phyloP scores from a whole-genome alignment of 2,113 vertebrate genomes.

The Neodon shergylaensis region DNA sequence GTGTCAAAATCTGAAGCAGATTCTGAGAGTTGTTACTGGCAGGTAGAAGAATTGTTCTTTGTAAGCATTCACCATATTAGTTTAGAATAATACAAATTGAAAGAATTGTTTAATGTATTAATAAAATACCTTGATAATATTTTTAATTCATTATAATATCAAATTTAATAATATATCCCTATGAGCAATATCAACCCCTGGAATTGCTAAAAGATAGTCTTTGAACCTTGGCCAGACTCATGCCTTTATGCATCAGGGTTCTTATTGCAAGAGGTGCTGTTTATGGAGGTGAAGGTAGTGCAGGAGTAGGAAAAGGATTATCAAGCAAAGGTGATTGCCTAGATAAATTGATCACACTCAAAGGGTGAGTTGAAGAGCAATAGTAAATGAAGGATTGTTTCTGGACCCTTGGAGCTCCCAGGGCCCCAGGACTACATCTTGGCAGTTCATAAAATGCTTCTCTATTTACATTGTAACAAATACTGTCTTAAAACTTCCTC shows the following conservation, averaged over 20 bases:
- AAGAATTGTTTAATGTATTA: not conserved
- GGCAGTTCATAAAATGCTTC: not conserved
- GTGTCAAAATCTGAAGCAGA: not conserved
- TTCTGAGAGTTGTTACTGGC: not conserved
- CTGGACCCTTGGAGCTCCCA: not conserved
- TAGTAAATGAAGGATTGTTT: not conserved
- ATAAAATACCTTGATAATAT: not conserved
- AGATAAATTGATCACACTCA: not conserved
- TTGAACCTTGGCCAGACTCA: not conserved
- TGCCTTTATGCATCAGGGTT: not conserved
- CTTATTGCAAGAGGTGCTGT: not conserved
- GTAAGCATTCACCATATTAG: not conserved
- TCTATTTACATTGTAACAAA: not conserved
- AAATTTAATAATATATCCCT: slow-evolving; percentile 5
- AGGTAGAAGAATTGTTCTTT: not conserved
- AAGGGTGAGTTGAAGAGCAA: not conserved
- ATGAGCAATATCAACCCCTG: not conserved
- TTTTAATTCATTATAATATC: not conserved
- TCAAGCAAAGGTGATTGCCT: not conserved
- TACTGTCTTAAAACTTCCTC: slow-evolving; percentile 25
- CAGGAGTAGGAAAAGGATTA: not conserved
- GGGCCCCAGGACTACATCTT: not conserved
- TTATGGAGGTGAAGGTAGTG: not conserved
- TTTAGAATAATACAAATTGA: not conserved
- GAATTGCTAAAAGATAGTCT: not conserved